These are phyloP conservation scores for Brachypteracias leptosomus DNA, from an alignment of 2,113 vertebrate species.

Conservation along the genomic window DNA sequence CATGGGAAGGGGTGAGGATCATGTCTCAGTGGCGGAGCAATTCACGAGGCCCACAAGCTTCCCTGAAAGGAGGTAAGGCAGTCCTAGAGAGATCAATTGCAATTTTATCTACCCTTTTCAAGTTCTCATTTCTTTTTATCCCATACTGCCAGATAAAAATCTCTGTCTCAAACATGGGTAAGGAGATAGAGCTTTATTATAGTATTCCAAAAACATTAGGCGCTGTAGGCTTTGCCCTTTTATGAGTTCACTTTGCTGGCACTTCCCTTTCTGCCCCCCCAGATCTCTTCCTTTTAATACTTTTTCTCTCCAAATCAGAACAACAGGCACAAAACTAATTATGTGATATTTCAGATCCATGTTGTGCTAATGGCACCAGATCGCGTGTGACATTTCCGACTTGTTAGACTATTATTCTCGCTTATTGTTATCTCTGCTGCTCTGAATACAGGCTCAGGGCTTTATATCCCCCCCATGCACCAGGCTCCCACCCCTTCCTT, in stretches of 20 bases:
- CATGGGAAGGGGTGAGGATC: not conserved
- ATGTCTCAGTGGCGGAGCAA: not conserved
- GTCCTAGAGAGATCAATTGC: constrained; percentile 62
- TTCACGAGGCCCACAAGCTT: constrained; percentile 18
- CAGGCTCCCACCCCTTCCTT: not conserved
- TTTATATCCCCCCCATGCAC: constrained; percentile 34
- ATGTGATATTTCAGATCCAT: constrained; percentile 77
- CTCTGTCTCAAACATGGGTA: constrained; percentile 55
- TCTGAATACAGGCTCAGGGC: constrained; percentile 55
- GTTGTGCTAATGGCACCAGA: constrained; percentile 74
- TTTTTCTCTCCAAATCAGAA: constrained; percentile 69
- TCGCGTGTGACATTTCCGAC: constrained; percentile 73
- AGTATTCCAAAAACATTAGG: constrained; percentile 63
- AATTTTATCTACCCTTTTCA: constrained; percentile 69
- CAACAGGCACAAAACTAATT: constrained; percentile 78
- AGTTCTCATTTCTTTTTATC: constrained; percentile 69
- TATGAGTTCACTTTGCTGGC: constrained; percentile 46
- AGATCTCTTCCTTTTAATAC: constrained; percentile 49
- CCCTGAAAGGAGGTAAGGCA: constrained; percentile 41
- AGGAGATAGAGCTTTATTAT: constrained; percentile 70
- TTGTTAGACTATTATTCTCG: constrained; percentile 77
- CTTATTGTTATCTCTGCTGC: constrained; percentile 72
- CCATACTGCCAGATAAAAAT: constrained; percentile 50
- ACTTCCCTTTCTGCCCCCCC: constrained; percentile 13
- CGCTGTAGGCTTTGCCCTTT: constrained; percentile 42